Conservation (phyloP, 2,797 vertebrate genomes). For the Hoplostethus mediterraneus region DNA sequence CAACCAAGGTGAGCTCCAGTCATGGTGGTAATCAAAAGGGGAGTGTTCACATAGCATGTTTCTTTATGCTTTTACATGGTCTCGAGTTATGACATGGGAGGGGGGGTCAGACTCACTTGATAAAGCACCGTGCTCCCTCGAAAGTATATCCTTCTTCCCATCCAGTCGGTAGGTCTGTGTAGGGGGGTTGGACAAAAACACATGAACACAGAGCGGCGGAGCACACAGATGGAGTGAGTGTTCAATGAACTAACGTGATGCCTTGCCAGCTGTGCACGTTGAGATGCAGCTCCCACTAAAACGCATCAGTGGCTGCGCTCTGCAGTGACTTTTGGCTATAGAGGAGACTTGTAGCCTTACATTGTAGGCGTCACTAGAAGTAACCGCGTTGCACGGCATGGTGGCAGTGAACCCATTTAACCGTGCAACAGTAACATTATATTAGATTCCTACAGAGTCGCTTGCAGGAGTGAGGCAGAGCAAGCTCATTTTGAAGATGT, state of each 20-base stretch:
- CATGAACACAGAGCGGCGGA: slow-evolving; percentile 59
- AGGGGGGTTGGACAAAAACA: slow-evolving; percentile 48
- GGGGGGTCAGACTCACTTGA: slow-evolving; percentile 91
- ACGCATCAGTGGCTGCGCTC: slow-evolving; percentile 18
- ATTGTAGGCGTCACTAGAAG: neutral
- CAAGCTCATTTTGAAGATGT: neutral
- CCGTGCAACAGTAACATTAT: neutral
- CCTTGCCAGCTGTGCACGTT: slow-evolving; percentile 26
- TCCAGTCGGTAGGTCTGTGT: slow-evolving; percentile 95
- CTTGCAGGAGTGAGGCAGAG: neutral
- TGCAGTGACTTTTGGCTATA: slow-evolving; percentile 29
- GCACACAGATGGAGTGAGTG: slow-evolving; percentile 24
- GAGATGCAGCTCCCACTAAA: slow-evolving; percentile 24
- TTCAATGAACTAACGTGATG: slow-evolving; percentile 20
- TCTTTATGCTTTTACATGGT: slow-evolving; percentile 2
- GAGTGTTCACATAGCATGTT: slow-evolving; percentile 7
- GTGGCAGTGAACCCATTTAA: slow-evolving; percentile 3
- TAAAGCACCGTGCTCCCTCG: slow-evolving; percentile 97
- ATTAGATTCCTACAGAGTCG: neutral
- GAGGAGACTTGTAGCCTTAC: slow-evolving; percentile 13
- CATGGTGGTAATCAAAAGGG: neutral
- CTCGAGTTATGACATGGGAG: slow-evolving; percentile 8
- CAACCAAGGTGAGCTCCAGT: neutral
- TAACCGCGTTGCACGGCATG: neutral
- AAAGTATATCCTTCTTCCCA: slow-evolving; percentile 99